phyloP scores from a whole-genome alignment of 1,140 invertebrate species.

The Portunus trituberculatus region DNA sequence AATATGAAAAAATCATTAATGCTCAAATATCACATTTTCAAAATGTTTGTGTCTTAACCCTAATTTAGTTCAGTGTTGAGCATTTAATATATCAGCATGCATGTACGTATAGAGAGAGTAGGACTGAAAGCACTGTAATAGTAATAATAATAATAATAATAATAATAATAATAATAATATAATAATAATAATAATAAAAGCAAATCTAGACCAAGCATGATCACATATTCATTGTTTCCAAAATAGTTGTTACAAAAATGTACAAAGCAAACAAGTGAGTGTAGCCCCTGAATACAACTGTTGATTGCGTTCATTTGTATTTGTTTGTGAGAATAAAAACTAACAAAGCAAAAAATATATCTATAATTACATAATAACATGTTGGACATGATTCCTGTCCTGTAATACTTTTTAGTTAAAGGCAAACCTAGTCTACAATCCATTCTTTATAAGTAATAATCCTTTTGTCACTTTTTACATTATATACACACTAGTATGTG shows the following conservation, averaged over 20 bases:
- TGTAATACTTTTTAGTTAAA: slow-evolving; percentile 24
- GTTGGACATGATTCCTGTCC: background rate
- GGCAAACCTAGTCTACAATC: background rate
- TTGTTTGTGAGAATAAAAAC: background rate
- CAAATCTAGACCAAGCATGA: background rate
- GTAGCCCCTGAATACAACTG: background rate
- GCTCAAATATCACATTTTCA: slow-evolving; percentile 2
- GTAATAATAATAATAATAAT: background rate
- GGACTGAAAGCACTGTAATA: background rate
- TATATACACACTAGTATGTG: slow-evolving; percentile 42
- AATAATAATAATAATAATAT: background rate
- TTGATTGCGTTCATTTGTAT: background rate
- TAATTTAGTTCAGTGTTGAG: background rate
- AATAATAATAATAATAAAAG: background rate
- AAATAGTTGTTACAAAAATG: background rate
- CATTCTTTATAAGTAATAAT: background rate
- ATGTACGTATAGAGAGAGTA: too few relatives aligned
- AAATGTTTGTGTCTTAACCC: background rate
- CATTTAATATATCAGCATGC: background rate
- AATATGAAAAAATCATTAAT: background rate
- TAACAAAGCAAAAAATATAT: background rate
- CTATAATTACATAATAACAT: slow-evolving; percentile 16
- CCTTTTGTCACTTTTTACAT: slow-evolving; percentile 53
- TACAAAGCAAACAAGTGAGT: background rate
- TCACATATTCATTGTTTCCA: background rate